Evolutionary conservation across 2,113 vertebrate species (phyloP).

Genomic region (Tursiops truncatus): DNA sequence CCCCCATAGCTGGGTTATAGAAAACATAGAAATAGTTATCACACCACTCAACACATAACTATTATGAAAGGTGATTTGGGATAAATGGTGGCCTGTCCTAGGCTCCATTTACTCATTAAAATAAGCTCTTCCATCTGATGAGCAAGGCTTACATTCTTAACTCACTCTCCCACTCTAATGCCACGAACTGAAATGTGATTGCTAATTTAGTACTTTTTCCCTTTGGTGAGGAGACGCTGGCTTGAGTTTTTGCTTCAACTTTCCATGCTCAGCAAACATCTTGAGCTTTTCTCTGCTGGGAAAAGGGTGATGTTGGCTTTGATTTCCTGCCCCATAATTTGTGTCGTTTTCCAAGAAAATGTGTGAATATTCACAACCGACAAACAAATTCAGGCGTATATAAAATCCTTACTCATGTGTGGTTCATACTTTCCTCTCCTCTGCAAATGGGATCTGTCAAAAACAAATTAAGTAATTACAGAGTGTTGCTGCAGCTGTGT

Average conservation of each 20-base stretch:
- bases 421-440: constrained; percentile 78
- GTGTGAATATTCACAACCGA: constrained; percentile 65
- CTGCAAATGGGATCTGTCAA: constrained; percentile 83
- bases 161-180: background rate
- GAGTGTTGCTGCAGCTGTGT: constrained; percentile 84
- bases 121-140: background rate
- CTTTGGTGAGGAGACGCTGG: background rate
- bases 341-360: background rate
- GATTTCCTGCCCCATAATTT: background rate
- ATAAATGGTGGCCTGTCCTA: background rate
- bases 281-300: background rate
- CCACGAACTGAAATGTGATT: background rate
- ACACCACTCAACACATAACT: background rate
- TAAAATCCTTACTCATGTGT: constrained; percentile 76
- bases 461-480: constrained; percentile 86
- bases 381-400: constrained; percentile 58
- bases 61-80: background rate
- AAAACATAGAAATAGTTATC: background rate
- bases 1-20: background rate
- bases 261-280: background rate
- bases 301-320: background rate
- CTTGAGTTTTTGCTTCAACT: background rate
- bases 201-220: background rate
- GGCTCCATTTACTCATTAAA: background rate
- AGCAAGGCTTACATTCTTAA: background rate